Conservation (phyloP, 2,888 invertebrate genomes). For the Oligia strigilis region DNA sequence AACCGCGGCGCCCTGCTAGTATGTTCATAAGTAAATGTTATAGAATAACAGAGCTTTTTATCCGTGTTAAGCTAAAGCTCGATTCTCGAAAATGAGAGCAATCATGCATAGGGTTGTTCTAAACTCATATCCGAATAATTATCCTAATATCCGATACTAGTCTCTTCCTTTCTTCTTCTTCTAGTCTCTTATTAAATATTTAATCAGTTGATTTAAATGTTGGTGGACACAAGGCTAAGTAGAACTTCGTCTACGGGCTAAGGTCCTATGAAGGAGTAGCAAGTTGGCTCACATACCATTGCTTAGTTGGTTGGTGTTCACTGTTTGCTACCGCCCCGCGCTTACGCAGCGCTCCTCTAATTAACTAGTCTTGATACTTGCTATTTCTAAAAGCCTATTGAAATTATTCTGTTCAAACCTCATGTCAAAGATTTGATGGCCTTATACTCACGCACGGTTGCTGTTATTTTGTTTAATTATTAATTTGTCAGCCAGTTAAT, state of each 20-base stretch:
- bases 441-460: not conserved
- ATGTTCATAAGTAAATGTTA: no score
- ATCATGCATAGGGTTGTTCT: not conserved
- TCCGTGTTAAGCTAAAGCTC: not conserved
- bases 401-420: not conserved
- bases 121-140: not conserved
- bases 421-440: not conserved
- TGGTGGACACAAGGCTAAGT: no score
- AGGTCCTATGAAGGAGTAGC: conserved; percentile 16
- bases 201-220: no score
- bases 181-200: no score
- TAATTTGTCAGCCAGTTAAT: not conserved
- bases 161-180: not conserved
- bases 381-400: not conserved
- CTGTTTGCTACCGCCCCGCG: conserved; percentile 68
- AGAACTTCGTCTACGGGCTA: conserved; percentile 4
- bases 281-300: conserved; percentile 7
- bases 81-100: not conserved
- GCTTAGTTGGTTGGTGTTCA: conserved; percentile 7
- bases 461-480: not conserved
- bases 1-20: no score
- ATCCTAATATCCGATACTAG: not conserved
- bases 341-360: conserved; percentile 55
- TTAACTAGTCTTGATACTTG: conserved; percentile 75
- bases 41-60: not conserved